Base-by-base conservation (phyloP, 2,888 invertebrate species). In the Rotaria sp. region DNA sequence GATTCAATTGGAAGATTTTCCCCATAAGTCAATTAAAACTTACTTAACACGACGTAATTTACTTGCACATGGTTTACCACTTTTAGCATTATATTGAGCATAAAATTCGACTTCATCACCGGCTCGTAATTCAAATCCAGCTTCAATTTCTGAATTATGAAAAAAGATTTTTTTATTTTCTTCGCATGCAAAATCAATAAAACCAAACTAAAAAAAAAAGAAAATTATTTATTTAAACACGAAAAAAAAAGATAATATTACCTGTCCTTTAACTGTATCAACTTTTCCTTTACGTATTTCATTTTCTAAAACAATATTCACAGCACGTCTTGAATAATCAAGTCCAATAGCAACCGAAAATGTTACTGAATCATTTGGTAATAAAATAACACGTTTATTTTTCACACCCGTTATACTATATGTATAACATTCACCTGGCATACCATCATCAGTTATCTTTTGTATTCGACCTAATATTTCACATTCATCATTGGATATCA, bases 101-200 rank as follows among this genome's bases (percentile, higher is more conserved):
- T 85, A 48, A 85, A 86, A 86, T 84, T 86, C 86, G 26, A 86
- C 86, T 48, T 86, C 86, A 50, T 86, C 86, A 35, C 86, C 86
- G 21, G 75, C 30, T 38, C 85, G 85, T 38, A 86, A n/a, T 15
- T 80, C 80, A 80, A 80, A 45, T 11, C 80, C 41, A 26, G 45
- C n/a, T n/a, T 80, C 80, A 15, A 80, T n/a, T 57, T 86, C 86
- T n/a, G 85, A 85, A 41, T 75, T 50, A 59, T 86, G 85, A 38
- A 86, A 86, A 75, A 86, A 86, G 24, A 86, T 30, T 84, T 75
- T 86, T 26, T 86, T 86, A 24, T 50, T 75, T 30, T 86, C 86
- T 45, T 74, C 86, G 38, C 59, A 84, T 30, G 86, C 30, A 52
- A 84, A 86, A 50, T 86, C 86, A 48, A 86, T 86, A 59, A 59